Percentiles rank a stretch among this genome's conserved stretches.
phyloP scores from a whole-genome alignment of 2,888 invertebrate genomes.

The Pristionchus arcanus region DNA sequence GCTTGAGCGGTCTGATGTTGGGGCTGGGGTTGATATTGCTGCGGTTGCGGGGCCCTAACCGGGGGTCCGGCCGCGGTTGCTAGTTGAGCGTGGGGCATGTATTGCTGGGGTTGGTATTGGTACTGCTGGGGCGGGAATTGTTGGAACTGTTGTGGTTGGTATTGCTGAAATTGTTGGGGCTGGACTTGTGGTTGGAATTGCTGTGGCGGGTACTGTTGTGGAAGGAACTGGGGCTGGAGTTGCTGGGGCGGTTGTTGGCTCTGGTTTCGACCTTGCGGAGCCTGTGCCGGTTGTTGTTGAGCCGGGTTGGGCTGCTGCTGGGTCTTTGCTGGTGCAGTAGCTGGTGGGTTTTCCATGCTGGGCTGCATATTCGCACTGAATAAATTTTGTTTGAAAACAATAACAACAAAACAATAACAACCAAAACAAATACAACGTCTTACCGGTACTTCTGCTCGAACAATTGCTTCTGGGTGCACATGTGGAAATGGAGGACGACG shows the following conservation, averaged over 20 bases:
- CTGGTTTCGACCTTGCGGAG: background rate
- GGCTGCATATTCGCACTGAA: background rate
- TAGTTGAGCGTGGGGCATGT: background rate
- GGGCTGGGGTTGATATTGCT: background rate
- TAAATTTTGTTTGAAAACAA: background rate
- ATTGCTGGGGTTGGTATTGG: background rate
- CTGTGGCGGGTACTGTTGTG: background rate
- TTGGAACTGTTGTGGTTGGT: background rate
- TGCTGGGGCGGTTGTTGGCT: background rate
- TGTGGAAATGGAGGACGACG: background rate
- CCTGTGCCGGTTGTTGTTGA: background rate
- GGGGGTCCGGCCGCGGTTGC: background rate
- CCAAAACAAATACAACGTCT: background rate
- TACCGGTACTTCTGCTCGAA: background rate
- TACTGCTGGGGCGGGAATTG: background rate
- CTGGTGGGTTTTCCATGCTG: background rate
- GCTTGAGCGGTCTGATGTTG: background rate
- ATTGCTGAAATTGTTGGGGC: background rate
- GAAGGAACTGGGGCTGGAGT: background rate
- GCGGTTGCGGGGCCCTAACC: background rate
- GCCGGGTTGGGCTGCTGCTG: background rate
- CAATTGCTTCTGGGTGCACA: constrained; percentile 7
- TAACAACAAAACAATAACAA: background rate
- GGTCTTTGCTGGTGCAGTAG: background rate
- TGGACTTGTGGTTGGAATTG: background rate